A percentile compares a stretch with the other conserved stretches of the same genome.
These are phyloP conservation scores for Rhinogobius similis DNA, from an alignment of 2,113 vertebrate species.

Conservation along the genomic window DNA sequence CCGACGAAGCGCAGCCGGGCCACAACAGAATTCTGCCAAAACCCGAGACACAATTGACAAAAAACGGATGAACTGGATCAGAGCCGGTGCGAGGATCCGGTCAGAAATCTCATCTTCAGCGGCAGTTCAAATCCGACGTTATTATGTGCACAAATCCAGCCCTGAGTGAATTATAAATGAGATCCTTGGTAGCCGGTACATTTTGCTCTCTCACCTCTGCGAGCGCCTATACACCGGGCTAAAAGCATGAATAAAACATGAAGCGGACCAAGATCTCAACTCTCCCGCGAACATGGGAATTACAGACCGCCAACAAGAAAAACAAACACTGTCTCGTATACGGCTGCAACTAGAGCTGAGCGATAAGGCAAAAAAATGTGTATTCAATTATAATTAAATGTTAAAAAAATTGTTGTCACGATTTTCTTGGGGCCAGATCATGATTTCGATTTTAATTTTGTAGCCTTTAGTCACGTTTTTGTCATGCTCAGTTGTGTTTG, in stretches of 20 bases:
- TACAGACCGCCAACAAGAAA: neutral
- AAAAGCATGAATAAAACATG: conserved; percentile 38
- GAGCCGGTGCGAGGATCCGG: neutral
- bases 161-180: conserved; percentile 58
- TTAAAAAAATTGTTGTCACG: no score
- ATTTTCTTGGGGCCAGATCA: no score
- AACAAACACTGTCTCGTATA: neutral
- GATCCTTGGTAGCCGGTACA: conserved; percentile 21
- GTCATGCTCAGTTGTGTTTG: no score
- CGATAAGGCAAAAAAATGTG: no score
- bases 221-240: neutral
- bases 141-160: conserved; percentile 45
- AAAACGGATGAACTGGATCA: no score
- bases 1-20: neutral
- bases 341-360: no score
- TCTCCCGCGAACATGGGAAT: neutral
- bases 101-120: neutral
- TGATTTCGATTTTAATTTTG: no score
- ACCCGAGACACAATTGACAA: neutral
- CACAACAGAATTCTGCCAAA: neutral
- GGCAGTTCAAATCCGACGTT: neutral
- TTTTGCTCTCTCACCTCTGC: conserved; percentile 13
- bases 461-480: no score
- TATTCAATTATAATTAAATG: no score
- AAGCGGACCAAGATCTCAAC: conserved; percentile 22